phyloP scores from a whole-genome alignment of 2,888 invertebrate species.

The Thyatira batis region DNA sequence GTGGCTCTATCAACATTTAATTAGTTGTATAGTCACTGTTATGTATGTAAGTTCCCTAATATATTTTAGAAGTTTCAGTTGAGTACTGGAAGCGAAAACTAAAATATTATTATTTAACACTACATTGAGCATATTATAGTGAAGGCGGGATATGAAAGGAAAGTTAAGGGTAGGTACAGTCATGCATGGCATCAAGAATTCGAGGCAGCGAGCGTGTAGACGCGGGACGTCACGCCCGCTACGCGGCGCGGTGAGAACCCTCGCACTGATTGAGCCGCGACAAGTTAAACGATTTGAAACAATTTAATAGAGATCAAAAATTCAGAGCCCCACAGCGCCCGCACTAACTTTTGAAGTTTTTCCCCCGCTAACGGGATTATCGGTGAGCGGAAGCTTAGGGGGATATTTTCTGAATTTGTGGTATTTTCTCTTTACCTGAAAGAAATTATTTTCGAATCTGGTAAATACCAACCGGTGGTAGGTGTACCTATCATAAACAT shows the following conservation, averaged over 20 bases:
- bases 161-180: slow-evolving; percentile 4
- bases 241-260: slow-evolving; percentile 41
- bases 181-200: slow-evolving; percentile 52
- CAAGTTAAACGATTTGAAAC: slow-evolving; percentile 83
- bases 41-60: neutral
- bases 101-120: neutral
- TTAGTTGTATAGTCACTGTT: too few species aligned
- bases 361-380: slow-evolving; percentile 81
- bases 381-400: slow-evolving; percentile 73
- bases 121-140: slow-evolving; percentile 7
- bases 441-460: neutral
- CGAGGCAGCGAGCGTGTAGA: slow-evolving; percentile 63
- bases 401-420: slow-evolving; percentile 73
- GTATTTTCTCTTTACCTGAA: slow-evolving; percentile 50
- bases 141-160: slow-evolving; percentile 11
- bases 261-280: slow-evolving; percentile 80
- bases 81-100: neutral
- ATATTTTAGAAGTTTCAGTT: too few species aligned
- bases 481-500: too few species aligned
- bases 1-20: too few species aligned
- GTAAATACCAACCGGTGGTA: too few species aligned
- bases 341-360: slow-evolving; percentile 83
- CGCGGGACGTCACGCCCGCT: too few species aligned
- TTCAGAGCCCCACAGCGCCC: slow-evolving; percentile 73
- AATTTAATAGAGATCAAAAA: slow-evolving; percentile 83